Evolutionary conservation across 2,113 vertebrate genomes (phyloP).

Genomic region (Alouatta palliata): DNA sequence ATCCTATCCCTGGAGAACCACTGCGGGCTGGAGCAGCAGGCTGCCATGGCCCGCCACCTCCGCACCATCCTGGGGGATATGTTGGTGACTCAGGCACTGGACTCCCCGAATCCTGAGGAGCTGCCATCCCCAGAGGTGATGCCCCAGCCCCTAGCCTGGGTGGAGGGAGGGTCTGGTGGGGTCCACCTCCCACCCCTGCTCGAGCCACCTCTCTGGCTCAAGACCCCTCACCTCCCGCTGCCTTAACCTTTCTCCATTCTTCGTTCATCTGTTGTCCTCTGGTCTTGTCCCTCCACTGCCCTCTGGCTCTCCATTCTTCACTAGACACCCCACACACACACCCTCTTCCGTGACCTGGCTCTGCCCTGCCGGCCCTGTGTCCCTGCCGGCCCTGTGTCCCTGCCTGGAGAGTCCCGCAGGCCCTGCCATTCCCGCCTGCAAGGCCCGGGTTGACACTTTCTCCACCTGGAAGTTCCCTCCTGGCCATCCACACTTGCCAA

Average conservation of each 20-base stretch:
- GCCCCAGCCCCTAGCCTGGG: accelerated
- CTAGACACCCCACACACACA: not conserved
- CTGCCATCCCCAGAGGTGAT: conserved; percentile 95
- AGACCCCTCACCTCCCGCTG: not conserved
- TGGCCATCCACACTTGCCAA: not conserved
- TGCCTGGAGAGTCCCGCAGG: not conserved
- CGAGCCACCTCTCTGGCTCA: not conserved
- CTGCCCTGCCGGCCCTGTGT: not conserved
- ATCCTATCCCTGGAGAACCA: conserved; percentile 98
- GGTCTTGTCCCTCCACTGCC: not conserved
- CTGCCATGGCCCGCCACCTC: conserved; percentile 92
- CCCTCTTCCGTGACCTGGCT: not conserved
- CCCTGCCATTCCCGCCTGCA: not conserved
- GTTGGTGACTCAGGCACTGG: conserved; percentile 88
- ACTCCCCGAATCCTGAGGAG: conserved; percentile 74
- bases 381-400: not conserved
- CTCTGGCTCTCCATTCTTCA: not conserved
- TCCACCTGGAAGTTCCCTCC: not conserved
- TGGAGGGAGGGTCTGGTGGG: not conserved
- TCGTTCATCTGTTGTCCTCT: not conserved
- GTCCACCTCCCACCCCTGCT: not conserved
- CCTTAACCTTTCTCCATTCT: not conserved
- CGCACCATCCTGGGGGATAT: conserved; percentile 90
- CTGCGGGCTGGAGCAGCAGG: conserved; percentile 96
- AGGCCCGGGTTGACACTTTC: not conserved